Evolutionary conservation across 2,888 invertebrate genomes (phyloP).

Genomic region (Gibbula magus): DNA sequence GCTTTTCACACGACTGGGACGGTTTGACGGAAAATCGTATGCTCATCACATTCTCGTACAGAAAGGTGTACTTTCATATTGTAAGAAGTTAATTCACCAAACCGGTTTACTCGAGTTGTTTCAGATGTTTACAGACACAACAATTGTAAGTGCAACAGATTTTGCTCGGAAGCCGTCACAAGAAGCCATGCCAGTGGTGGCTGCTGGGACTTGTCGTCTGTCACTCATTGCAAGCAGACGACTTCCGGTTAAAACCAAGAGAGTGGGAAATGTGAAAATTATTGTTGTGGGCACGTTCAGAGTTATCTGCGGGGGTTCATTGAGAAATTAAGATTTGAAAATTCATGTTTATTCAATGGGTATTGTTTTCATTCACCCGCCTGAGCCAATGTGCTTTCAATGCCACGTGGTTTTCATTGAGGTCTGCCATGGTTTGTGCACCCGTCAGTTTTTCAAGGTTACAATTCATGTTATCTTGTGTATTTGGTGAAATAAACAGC

Average conservation of each 20-base stretch:
- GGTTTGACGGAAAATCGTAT: too few relatives aligned
- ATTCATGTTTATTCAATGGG: neutral
- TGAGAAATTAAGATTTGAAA: constrained; percentile 4
- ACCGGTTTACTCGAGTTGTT: neutral
- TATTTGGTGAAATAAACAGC: too few relatives aligned
- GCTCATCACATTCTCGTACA: too few relatives aligned
- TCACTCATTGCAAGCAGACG: constrained; percentile 5
- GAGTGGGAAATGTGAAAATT: neutral
- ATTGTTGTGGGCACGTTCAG: constrained; percentile 7
- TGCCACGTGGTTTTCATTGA: too few relatives aligned
- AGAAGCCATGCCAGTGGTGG: neutral
- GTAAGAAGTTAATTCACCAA: too few relatives aligned
- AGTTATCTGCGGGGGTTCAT: neutral
- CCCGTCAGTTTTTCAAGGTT: too few relatives aligned
- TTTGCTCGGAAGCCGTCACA: neutral
- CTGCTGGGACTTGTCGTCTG: constrained; percentile 1
- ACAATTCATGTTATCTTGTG: too few relatives aligned
- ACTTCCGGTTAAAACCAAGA: neutral
- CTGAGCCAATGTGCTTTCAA: too few relatives aligned
- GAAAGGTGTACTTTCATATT: too few relatives aligned
- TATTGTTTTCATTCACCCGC: neutral
- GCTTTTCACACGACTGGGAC: too few relatives aligned
- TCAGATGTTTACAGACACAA: neutral
- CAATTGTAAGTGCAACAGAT: neutral
- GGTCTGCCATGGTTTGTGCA: too few relatives aligned